These are phyloP conservation scores for Ciconia maguari DNA, from an alignment of 2,113 vertebrate species.

Conservation along the genomic window DNA sequence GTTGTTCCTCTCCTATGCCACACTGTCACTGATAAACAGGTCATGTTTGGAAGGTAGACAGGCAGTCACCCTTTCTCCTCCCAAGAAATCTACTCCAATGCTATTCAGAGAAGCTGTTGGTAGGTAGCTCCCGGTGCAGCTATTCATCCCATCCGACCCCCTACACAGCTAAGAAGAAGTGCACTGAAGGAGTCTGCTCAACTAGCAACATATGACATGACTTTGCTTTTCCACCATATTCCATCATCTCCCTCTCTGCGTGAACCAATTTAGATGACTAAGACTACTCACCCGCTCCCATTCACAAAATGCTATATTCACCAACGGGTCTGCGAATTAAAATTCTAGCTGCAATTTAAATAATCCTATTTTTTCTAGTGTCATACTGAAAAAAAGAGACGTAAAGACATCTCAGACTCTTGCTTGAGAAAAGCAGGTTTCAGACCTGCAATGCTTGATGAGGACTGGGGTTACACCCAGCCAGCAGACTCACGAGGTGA, in stretches of 20 bases:
- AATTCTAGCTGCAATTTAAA: background rate
- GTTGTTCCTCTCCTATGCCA: background rate
- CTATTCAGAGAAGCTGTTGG: background rate
- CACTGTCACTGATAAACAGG: background rate
- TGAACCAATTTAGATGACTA: background rate
- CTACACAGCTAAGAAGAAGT: no score
- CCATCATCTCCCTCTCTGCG: background rate
- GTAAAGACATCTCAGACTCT: background rate
- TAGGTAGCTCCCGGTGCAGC: background rate
- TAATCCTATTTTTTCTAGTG: background rate
- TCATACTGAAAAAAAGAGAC: background rate
- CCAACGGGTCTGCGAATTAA: background rate
- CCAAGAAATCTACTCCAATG: background rate
- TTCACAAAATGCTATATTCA: background rate
- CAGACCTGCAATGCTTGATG: background rate
- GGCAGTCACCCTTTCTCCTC: background rate
- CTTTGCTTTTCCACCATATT: background rate
- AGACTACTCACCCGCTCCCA: no score
- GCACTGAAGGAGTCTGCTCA: background rate
- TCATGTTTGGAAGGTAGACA: background rate
- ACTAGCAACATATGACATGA: rapidly evolving
- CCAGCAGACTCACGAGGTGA: background rate
- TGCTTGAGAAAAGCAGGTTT: background rate
- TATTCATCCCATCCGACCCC: background rate
- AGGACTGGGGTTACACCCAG: background rate